Base-by-base conservation (phyloP, 1,140 invertebrate genomes). In the Rhizoglyphus robini region DNA sequence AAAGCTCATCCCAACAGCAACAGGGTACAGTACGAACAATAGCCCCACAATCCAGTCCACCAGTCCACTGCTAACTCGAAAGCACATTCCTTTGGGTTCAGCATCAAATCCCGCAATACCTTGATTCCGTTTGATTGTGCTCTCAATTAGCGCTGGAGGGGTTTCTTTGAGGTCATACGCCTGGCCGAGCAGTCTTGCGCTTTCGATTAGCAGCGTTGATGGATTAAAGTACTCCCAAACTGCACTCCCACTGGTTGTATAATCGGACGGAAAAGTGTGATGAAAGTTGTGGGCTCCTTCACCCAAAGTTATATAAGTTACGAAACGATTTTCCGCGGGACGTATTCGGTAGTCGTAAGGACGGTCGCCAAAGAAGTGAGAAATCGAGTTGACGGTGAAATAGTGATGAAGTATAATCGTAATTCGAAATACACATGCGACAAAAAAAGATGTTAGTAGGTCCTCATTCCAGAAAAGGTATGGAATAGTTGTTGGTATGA, bases 401-500 rank as follows among this genome's bases (percentile, higher is more conserved):
- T 41, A 30, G 25, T 32, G 30, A 49, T 81, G 77, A 13, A 81
- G 71, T 30, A 70, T 72, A 15, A 75, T 54, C 23, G 72, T 70
- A 70, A 79, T 80, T 30, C 79, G 74, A 48, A 79, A 69, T 18
- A 81, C 63, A 23, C 69, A 73, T 32, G 73, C 70, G 5, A 78
- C 66, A n/a, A n/a, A n/a, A 66, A 76, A 77, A 3, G 78, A 72
- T 63, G 72, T 73, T 60, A 72, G 73, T 0, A 75, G 58, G 11
- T 69, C 71, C 70, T 81, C 80, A 27, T 73, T 73, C 79, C 79
- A 81, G 54, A 75, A 70, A 62, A 72, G 75, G 30, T 73, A 72
- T 3, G 80, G 77, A 30, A 81, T 72, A 8, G 75, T 29, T 0
- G 78, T 77, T 13, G 80, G 80, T 20, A 81, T 23, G 15, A 63